These are phyloP conservation scores for Ormyrus labotus DNA, from an alignment of 2,888 invertebrate genomes.

Conservation along the genomic window DNA sequence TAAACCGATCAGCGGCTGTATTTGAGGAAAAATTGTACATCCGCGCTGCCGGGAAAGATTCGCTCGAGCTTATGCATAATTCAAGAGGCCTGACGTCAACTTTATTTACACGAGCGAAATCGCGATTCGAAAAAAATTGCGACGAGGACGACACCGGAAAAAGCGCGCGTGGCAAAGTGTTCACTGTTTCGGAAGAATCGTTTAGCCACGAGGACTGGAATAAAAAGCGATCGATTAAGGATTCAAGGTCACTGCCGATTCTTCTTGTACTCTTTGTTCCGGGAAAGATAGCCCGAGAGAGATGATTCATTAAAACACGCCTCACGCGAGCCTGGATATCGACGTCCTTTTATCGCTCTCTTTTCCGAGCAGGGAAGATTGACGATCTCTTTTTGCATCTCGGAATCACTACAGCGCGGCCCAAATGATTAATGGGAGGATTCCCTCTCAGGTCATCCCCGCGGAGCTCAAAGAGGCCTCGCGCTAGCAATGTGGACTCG, in stretches of 20 bases:
- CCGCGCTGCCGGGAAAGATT: not conserved
- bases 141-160: too few relatives aligned
- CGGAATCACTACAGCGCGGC: slow-evolving; percentile 26
- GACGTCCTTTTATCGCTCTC: slow-evolving; percentile 29
- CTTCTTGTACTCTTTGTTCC: not conserved
- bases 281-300: not conserved
- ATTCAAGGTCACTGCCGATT: slow-evolving; percentile 23
- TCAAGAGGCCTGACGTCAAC: slow-evolving; percentile 25
- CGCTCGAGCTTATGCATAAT: slow-evolving; percentile 18
- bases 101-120: not conserved
- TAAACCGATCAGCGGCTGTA: not conserved
- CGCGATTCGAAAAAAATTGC: slow-evolving; percentile 14
- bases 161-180: not conserved
- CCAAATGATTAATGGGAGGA: slow-evolving; percentile 47
- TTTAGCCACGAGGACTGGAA: too few relatives aligned
- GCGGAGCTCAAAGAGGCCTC: not conserved
- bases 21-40: slow-evolving; percentile 30
- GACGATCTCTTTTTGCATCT: slow-evolving; percentile 57
- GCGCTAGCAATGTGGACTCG: not conserved
- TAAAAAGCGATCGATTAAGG: slow-evolving; percentile 4
- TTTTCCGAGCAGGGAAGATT: slow-evolving; percentile 42
- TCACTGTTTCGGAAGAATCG: not conserved
- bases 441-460: slow-evolving; percentile 16
- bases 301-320: slow-evolving; percentile 42
- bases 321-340: slow-evolving; percentile 15